phyloP scores from a whole-genome alignment of 1,140 invertebrate species.

The Drosophila pallidifrons region DNA sequence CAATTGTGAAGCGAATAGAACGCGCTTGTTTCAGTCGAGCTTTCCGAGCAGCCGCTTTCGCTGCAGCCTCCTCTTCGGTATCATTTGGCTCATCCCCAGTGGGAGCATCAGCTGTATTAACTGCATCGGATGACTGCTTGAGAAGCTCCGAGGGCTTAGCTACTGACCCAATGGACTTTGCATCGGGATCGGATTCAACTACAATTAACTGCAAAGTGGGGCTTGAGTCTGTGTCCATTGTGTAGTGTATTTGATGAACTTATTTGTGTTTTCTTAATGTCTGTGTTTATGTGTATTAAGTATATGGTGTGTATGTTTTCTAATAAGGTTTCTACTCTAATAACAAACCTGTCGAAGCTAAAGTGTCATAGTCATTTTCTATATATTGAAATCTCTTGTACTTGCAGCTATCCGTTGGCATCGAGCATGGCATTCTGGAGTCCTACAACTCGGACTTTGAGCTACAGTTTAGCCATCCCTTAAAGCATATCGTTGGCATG shows the following conservation, averaged over 20 bases:
- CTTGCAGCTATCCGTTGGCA: slow-evolving; percentile 88
- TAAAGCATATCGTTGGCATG: slow-evolving; percentile 87
- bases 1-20: not conserved
- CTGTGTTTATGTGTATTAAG: not conserved
- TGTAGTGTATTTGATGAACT: too few relatives aligned
- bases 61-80: not conserved
- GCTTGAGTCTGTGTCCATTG: too few relatives aligned
- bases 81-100: not conserved
- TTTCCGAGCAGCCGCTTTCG: not conserved
- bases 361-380: not conserved
- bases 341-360: not conserved
- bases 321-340: not conserved
- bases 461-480: slow-evolving; percentile 87
- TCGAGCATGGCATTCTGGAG: slow-evolving; percentile 88
- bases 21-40: not conserved
- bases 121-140: too few relatives aligned
- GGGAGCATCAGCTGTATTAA: too few relatives aligned
- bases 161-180: too few relatives aligned
- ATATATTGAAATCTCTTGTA: slow-evolving; percentile 9
- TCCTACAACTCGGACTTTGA: slow-evolving; percentile 89
- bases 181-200: too few relatives aligned
- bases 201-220: too few relatives aligned
- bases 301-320: not conserved
- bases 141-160: too few relatives aligned
- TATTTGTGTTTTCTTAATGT: not conserved